These are phyloP conservation scores for Pterostichus madidus DNA, from an alignment of 2,888 invertebrate genomes.

Conservation along the genomic window DNA sequence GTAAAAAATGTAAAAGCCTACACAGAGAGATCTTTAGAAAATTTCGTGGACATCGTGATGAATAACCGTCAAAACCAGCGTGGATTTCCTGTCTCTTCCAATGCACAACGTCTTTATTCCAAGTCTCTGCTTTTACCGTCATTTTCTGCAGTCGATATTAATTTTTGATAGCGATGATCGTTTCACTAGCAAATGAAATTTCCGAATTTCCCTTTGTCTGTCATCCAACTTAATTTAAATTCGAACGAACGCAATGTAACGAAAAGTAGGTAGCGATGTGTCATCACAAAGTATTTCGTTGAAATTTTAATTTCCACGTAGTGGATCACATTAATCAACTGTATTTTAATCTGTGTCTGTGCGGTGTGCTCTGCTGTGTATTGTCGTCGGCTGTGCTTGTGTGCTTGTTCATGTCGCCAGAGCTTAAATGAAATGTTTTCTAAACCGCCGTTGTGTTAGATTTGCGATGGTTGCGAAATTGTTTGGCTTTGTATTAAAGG, in stretches of 20 bases:
- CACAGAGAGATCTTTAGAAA: background rate
- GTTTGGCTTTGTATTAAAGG: conserved; percentile 5
- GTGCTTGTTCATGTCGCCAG: background rate
- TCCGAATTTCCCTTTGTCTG: conserved; percentile 40
- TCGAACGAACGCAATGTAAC: conserved; percentile 23
- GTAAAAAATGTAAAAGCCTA: too few species aligned
- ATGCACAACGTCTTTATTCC: conserved; percentile 11
- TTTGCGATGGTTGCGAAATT: conserved; percentile 22
- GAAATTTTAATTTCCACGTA: conserved; percentile 56
- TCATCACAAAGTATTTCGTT: conserved; percentile 26
- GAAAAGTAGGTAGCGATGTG: conserved; percentile 15
- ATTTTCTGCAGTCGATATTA: conserved; percentile 53
- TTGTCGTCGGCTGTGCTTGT: background rate
- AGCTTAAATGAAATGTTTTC: conserved; percentile 43
- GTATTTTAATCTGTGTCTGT: conserved; percentile 53
- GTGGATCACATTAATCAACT: conserved; percentile 47
- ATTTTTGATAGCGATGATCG: conserved; percentile 57
- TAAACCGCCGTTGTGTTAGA: conserved; percentile 12
- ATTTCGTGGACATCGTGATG: background rate
- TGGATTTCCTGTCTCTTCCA: conserved; percentile 23
- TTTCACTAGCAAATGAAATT: conserved; percentile 49
- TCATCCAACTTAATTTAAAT: conserved; percentile 45
- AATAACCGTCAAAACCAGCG: conserved; percentile 11
- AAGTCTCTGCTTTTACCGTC: conserved; percentile 37
- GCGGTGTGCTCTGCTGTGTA: conserved; percentile 1